Evolutionary conservation across 2,797 vertebrate species (phyloP), one percentile per base, ranked within the genome.

Genomic region (Gallinago nigripennis): DNA sequence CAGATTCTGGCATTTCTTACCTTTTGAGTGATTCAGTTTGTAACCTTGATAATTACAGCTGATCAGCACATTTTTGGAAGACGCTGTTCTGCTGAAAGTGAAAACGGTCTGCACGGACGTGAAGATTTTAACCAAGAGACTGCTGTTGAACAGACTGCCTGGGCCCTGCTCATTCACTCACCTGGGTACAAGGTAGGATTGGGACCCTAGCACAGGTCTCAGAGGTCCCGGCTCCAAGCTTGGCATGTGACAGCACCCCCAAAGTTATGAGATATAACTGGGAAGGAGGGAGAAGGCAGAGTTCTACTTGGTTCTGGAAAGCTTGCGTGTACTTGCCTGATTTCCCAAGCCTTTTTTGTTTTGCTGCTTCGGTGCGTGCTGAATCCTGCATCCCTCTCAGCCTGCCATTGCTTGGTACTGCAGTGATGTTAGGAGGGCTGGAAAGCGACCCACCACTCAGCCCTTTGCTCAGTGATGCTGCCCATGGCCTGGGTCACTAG

Each of bases 21-120:
- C 88, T 95, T 94, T 86, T 79, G 78, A 92, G 92, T 90, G 84
- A 93, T 96, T 87, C 70, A 82, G 80, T 90, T 82, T 92, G 28
- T 87, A 94, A 94, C 83, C 71, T 85, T 95, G 90, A 89, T 82
- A 95, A 95, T 86, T 91, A 88, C 68, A 87, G 68, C 71, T 85
- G 93, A 89, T 90, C 86, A 94, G 78, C 88, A 93, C 64, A 82
- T 93, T 96, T 97, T 92, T 77, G 75, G 86, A 95, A 96, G 95
- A 82, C 57, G 88, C 90, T 91, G 68, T 66, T 92, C 78, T 82
- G 90, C 71, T 88, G 81, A 90, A 94, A 93, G 75, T 80, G 60
- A 53, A 88, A 91, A 80, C 23, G 70, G 43, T 90, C 71, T 82
- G 63, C 51, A 33, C 20, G 10, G 56, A 95, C 5, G 35, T 88